Evolutionary conservation across 2,888 invertebrate genomes (phyloP).

Genomic region (Mythimna pallens): DNA sequence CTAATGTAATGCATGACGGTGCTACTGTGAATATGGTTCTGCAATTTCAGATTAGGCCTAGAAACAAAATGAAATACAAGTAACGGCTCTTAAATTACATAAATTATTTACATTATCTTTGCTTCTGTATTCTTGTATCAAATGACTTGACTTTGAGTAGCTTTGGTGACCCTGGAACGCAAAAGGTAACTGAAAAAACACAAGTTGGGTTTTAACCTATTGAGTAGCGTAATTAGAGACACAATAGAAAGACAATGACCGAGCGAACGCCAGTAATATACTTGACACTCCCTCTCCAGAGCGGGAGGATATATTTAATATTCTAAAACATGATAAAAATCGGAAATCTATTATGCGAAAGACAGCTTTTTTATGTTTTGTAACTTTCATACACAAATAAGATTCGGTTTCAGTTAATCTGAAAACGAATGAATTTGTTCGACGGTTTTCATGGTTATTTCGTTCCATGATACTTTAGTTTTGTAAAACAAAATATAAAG

Average conservation of each 20-base stretch:
- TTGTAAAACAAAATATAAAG: not conserved
- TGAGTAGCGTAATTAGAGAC: too few relatives aligned
- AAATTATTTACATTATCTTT: slow-evolving; percentile 1
- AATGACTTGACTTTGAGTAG: not conserved
- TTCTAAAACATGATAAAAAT: too few relatives aligned
- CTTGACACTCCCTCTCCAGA: too few relatives aligned
- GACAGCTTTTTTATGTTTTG: not conserved
- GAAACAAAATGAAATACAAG: slow-evolving; percentile 1
- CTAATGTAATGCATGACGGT: not conserved
- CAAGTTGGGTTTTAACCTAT: too few relatives aligned
- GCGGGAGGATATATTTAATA: too few relatives aligned
- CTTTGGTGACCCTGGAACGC: not conserved
- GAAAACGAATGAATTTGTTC: slow-evolving; percentile 6
- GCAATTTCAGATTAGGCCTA: not conserved
- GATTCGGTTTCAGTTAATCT: slow-evolving; percentile 8
- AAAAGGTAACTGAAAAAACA: too few relatives aligned
- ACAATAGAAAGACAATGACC: too few relatives aligned
- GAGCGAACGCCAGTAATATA: too few relatives aligned
- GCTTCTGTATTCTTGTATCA: slow-evolving; percentile 7
- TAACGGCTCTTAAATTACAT: slow-evolving; percentile 4
- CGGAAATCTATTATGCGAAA: too few relatives aligned
- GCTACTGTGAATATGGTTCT: slow-evolving; percentile 2
- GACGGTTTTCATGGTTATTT: not conserved
- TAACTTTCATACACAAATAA: not conserved
- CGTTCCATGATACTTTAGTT: not conserved